phyloP scores from a whole-genome alignment of 1,140 invertebrate genomes.

The Zophobas atratus region DNA sequence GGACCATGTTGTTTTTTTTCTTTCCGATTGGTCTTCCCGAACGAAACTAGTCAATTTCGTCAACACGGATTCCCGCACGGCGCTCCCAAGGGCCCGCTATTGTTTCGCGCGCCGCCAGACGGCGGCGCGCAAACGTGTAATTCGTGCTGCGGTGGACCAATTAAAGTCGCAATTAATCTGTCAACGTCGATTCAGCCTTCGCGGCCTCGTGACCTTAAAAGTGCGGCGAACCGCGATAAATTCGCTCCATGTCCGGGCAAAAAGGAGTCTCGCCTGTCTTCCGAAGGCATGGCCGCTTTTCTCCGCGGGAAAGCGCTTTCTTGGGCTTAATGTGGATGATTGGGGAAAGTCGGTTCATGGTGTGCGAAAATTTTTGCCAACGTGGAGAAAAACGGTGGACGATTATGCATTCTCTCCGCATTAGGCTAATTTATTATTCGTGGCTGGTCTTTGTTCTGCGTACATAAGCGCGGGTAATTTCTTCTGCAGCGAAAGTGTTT shows the following conservation, averaged over 20 bases:
- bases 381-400: too few relatives aligned
- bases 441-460: too few relatives aligned
- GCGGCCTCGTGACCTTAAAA: slow-evolving; percentile 9
- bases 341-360: too few relatives aligned
- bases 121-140: background rate
- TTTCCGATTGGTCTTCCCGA: background rate
- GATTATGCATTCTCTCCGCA: too few relatives aligned
- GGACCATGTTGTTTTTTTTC: background rate
- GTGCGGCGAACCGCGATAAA: slow-evolving; percentile 9
- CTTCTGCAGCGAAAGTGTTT: too few relatives aligned
- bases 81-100: background rate
- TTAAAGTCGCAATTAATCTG: background rate
- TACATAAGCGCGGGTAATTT: too few relatives aligned
- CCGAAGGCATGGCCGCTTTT: too few relatives aligned
- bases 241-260: background rate
- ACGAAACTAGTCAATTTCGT: background rate
- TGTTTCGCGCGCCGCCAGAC: background rate
- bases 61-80: background rate
- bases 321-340: too few relatives aligned
- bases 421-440: too few relatives aligned
- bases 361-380: too few relatives aligned
- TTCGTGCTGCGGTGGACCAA: background rate
- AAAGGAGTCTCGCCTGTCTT: too few relatives aligned
- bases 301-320: too few relatives aligned
- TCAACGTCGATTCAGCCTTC: slow-evolving; percentile 1